Evolutionary conservation across 2,797 vertebrate genomes (phyloP).

Genomic region (Sparus aurata): DNA sequence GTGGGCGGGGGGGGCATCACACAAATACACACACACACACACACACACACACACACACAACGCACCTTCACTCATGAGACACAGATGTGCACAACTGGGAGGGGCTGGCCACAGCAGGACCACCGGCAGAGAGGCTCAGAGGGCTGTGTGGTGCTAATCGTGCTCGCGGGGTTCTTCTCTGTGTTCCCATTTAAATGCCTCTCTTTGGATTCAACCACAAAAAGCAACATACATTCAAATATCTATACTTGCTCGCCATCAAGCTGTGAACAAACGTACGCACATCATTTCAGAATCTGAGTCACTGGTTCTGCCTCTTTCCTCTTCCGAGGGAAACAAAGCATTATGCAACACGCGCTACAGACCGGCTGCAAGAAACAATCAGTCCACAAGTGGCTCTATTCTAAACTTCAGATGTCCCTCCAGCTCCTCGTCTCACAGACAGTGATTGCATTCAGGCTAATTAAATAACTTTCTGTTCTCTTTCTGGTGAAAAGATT

Average conservation of each 20-base stretch:
- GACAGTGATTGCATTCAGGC: constrained; percentile 8
- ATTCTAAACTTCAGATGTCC: constrained; percentile 27
- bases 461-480: constrained; percentile 39
- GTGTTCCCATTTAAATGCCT: not conserved
- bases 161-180: not conserved
- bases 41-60: constrained; percentile 30
- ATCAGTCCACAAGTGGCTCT: constrained; percentile 15
- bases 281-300: not conserved
- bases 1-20: constrained; percentile 49
- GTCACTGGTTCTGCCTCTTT: not conserved
- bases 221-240: constrained; percentile 7
- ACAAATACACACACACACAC: constrained; percentile 20
- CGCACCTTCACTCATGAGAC: constrained; percentile 30
- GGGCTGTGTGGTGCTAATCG: constrained; percentile 37
- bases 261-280: not conserved
- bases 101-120: constrained; percentile 59
- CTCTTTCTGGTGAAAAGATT: constrained; percentile 31
- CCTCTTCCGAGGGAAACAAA: not conserved
- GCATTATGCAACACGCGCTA: not conserved
- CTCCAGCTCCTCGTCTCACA: constrained; percentile 11
- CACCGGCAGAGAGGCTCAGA: constrained; percentile 60
- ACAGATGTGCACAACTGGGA: constrained; percentile 69
- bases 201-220: constrained; percentile 13
- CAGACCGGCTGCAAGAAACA: not conserved
- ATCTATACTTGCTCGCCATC: not conserved